Conservation (phyloP, 2,797 vertebrate species). For the Xerus rutilus region DNA sequence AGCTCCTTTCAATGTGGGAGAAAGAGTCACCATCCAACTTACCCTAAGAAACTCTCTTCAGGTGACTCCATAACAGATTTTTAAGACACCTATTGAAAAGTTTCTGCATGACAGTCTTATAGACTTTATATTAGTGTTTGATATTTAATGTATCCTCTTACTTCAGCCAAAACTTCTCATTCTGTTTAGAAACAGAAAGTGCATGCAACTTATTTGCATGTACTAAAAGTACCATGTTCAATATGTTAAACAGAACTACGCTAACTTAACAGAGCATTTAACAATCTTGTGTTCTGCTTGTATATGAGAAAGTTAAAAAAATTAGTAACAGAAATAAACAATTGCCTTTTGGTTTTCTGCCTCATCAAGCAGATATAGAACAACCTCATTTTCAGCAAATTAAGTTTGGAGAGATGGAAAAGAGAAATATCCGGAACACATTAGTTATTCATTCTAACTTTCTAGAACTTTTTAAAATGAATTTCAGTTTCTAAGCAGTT, state of each 20-base stretch:
- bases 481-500: constrained; percentile 34
- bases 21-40: not conserved
- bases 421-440: constrained; percentile 13
- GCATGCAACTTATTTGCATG: not conserved
- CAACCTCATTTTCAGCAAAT: not conserved
- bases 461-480: constrained; percentile 11
- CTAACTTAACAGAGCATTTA: constrained; percentile 4
- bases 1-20: not conserved
- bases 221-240: constrained; percentile 9
- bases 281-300: not conserved
- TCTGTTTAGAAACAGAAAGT: constrained; percentile 51
- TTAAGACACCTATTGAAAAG: not conserved
- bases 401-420: not conserved
- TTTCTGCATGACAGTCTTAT: not conserved
- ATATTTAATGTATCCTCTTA: not conserved
- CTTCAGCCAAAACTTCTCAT: constrained; percentile 18
- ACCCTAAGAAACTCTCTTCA: not conserved
- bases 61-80: not conserved
- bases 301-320: not conserved
- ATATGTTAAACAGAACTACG: constrained; percentile 13
- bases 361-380: not conserved
- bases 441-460: constrained; percentile 41
- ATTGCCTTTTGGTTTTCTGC: not conserved
- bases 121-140: constrained; percentile 2
- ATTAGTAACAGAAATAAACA: not conserved